Evolutionary conservation across 1,140 invertebrate genomes (phyloP).

Genomic region (Bombus superbus): DNA sequence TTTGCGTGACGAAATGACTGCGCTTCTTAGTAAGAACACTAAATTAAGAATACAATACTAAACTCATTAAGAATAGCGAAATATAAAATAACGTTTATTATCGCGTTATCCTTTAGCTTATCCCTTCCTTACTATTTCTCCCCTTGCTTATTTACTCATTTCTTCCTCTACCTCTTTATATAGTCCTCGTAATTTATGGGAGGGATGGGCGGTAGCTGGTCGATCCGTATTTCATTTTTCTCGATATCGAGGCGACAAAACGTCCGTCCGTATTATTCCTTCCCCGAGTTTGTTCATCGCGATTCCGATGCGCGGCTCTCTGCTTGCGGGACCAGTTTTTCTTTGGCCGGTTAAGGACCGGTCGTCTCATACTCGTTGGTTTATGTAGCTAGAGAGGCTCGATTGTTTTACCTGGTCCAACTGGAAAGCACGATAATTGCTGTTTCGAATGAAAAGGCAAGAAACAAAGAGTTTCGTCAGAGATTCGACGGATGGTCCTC

Average conservation of each 20-base stretch:
- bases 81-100: too few relatives aligned
- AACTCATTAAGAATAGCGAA: too few relatives aligned
- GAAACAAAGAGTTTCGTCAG: conserved; percentile 56
- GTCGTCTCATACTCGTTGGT: conserved; percentile 55
- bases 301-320: conserved; percentile 44
- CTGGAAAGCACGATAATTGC: conserved; percentile 68
- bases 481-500: conserved; percentile 8
- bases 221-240: conserved; percentile 50
- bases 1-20: fast-evolving
- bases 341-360: conserved; percentile 61
- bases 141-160: too few relatives aligned
- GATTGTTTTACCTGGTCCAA: conserved; percentile 65
- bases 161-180: too few relatives aligned
- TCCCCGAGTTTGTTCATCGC: conserved; percentile 56
- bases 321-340: conserved; percentile 63
- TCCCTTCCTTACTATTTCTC: too few relatives aligned
- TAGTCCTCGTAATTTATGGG: neutral
- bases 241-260: conserved; percentile 30
- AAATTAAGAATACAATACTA: too few relatives aligned
- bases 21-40: too few relatives aligned
- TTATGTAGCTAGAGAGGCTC: conserved; percentile 45
- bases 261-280: conserved; percentile 37
- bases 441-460: conserved; percentile 58
- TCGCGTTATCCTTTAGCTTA: too few relatives aligned
- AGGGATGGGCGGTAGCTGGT: neutral